A percentile compares a stretch with the other conserved stretches of the same genome.
Evolutionary conservation across 2,113 vertebrate species (phyloP).

Genomic region (Lanius ludovicianus): DNA sequence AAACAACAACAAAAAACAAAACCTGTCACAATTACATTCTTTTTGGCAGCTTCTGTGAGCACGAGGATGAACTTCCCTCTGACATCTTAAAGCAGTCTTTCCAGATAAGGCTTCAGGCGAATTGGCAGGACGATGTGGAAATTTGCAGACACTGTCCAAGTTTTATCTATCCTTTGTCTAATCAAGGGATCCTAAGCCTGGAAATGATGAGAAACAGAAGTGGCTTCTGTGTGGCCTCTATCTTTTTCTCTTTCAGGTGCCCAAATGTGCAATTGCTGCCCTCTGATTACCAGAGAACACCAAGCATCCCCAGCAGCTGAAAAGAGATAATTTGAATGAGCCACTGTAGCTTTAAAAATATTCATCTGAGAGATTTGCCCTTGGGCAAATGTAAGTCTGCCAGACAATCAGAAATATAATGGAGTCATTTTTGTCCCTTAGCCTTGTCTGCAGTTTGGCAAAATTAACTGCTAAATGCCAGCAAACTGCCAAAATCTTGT

Average conservation of each 20-base stretch:
- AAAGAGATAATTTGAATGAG: background rate
- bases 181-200: conserved; percentile 11
- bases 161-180: conserved; percentile 43
- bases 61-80: conserved; percentile 44
- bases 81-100: conserved; percentile 58
- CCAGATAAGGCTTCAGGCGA: conserved; percentile 46
- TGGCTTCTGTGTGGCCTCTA: background rate
- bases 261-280: background rate
- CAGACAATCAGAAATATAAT: conserved; percentile 3
- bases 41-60: conserved; percentile 52
- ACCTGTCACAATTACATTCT: conserved; percentile 58
- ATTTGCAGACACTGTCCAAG: conserved; percentile 8
- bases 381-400: background rate
- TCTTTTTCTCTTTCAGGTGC: background rate
- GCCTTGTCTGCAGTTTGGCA: background rate
- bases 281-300: background rate
- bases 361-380: background rate
- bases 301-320: background rate
- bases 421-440: background rate
- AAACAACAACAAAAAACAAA: conserved; percentile 64
- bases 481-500: background rate
- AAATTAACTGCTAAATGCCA: conserved; percentile 29
- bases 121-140: conserved; percentile 19
- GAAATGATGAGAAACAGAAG: conserved; percentile 14
- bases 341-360: background rate